Conservation (phyloP, 1,140 invertebrate species). For the Saccostrea echinata region DNA sequence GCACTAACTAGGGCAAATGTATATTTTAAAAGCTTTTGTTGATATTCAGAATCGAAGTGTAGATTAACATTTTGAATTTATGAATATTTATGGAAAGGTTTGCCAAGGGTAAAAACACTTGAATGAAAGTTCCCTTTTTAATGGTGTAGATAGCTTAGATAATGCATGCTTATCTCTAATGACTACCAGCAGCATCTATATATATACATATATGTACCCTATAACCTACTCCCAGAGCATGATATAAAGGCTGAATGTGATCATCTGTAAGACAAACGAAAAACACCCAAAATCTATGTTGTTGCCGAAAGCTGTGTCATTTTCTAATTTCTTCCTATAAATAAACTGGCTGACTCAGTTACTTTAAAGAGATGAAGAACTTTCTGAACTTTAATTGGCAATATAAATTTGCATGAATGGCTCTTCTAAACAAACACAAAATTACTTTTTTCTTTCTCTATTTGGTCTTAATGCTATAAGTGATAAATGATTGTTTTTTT, state of each 20-base stretch:
- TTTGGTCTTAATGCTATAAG: too few relatives aligned
- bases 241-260: conserved; percentile 1
- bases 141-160: neutral
- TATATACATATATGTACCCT: neutral
- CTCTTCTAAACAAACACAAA: neutral
- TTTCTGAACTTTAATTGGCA: neutral
- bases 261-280: conserved; percentile 14
- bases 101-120: neutral
- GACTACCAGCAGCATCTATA: neutral
- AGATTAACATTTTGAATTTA: neutral
- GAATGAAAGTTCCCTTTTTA: too few relatives aligned
- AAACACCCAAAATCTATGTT: neutral
- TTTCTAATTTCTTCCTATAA: neutral
- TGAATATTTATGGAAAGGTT: neutral
- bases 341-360: neutral
- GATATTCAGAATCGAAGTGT: neutral
- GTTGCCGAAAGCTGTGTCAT: neutral
- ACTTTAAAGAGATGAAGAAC: neutral
- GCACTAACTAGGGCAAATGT: neutral
- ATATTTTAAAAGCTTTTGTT: neutral
- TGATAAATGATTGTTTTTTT: too few relatives aligned
- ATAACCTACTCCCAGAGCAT: neutral
- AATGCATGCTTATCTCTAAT: conserved; percentile 1
- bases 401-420: neutral
- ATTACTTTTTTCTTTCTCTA: neutral